Conservation (phyloP, 2,113 vertebrate genomes). For the Austrofundulus limnaeus region DNA sequence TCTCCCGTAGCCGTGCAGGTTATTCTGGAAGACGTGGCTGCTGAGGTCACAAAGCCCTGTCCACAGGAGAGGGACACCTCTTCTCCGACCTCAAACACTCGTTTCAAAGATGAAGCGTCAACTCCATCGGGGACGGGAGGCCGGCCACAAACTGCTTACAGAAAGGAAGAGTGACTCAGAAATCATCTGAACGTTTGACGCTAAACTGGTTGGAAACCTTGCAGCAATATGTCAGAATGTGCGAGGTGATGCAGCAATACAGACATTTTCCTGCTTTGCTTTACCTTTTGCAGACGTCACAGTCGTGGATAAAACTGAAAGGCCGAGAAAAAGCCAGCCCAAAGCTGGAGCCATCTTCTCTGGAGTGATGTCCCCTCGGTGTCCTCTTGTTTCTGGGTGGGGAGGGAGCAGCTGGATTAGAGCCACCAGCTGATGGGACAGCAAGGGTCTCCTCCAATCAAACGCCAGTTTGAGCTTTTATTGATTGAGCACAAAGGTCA, state of each 20-base stretch:
- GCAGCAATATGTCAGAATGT: background rate
- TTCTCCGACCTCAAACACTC: constrained; percentile 78
- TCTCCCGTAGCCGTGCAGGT: constrained; percentile 72
- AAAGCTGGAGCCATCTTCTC: constrained; percentile 53
- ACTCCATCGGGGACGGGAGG: constrained; percentile 78
- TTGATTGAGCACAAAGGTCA: constrained; percentile 66
- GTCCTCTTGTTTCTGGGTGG: background rate
- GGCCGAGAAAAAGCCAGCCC: constrained; percentile 58
- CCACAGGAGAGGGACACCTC: constrained; percentile 75
- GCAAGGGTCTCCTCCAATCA: constrained; percentile 50
- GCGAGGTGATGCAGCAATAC: background rate
- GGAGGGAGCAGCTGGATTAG: background rate
- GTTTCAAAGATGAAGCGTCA: constrained; percentile 57
- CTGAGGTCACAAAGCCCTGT: constrained; percentile 74
- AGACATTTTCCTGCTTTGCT: background rate
- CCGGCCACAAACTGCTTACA: constrained; percentile 79
- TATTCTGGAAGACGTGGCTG: constrained; percentile 54
- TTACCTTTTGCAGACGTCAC: constrained; percentile 65
- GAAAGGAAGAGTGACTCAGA: background rate
- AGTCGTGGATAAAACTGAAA: constrained; percentile 33
- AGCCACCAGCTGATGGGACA: constrained; percentile 5
- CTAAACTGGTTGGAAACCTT: background rate
- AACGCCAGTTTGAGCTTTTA: constrained; percentile 7
- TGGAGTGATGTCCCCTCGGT: background rate
- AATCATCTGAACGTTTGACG: no score